Evolutionary conservation across 2,797 vertebrate species (phyloP).

Genomic region (Pantherophis vulpinus): DNA sequence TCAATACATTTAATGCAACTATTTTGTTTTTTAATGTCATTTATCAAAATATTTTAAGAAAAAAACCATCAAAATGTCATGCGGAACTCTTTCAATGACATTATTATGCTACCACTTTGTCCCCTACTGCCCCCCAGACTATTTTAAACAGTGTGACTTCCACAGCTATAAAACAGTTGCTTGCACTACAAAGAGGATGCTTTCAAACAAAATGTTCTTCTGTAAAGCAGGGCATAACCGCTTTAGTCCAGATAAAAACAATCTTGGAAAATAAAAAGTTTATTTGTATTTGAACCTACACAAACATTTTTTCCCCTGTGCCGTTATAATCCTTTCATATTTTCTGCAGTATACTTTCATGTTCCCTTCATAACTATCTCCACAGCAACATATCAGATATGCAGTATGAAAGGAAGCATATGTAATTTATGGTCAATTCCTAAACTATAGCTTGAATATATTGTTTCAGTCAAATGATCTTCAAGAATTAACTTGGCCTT

Average conservation of each 20-base stretch:
- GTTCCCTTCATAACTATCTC: background rate
- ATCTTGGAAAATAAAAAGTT: background rate
- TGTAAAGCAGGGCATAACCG: background rate
- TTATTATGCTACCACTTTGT: background rate
- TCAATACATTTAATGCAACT: background rate
- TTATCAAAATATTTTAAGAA: background rate
- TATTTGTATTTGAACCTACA: background rate
- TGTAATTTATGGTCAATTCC: background rate
- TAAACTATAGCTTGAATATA: background rate
- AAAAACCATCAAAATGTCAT: background rate
- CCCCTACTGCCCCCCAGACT: background rate
- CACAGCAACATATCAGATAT: background rate
- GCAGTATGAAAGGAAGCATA: background rate
- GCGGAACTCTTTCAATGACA: background rate
- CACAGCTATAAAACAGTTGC: background rate
- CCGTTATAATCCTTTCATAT: background rate
- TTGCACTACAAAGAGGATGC: background rate
- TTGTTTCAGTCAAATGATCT: background rate
- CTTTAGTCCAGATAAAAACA: background rate
- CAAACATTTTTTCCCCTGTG: too few relatives aligned
- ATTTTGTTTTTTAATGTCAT: background rate
- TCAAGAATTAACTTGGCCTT: background rate
- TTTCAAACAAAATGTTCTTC: background rate
- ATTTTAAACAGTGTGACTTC: background rate
- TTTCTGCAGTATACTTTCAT: background rate